phyloP scores from a whole-genome alignment of 2,113 vertebrate species.

The Balaenoptera acutorostrata region DNA sequence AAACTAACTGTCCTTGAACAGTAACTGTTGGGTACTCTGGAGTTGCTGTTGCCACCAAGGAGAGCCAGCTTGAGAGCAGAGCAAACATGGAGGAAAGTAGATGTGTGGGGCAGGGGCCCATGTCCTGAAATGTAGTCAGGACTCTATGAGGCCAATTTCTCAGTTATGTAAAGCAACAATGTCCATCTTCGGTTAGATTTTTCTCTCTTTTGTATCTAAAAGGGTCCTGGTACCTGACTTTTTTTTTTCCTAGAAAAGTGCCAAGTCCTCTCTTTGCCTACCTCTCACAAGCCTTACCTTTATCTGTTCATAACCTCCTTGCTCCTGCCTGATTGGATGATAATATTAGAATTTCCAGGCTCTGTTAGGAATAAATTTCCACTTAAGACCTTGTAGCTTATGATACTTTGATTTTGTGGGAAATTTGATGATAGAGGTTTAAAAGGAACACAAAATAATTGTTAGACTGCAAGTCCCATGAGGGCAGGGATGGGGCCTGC shows the following conservation, averaged over 20 bases:
- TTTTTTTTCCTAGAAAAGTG: not conserved
- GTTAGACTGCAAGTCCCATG: not conserved
- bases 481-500: too few species aligned
- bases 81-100: too few species aligned
- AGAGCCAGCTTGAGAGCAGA: not conserved
- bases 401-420: not conserved
- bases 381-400: not conserved
- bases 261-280: not conserved
- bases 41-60: not conserved
- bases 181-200: not conserved
- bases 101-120: not conserved
- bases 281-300: not conserved
- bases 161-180: not conserved
- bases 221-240: not conserved
- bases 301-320: not conserved
- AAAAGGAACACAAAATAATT: not conserved
- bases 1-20: not conserved
- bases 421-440: not conserved
- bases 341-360: not conserved
- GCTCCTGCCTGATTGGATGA: not conserved
- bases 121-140: not conserved
- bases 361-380: not conserved
- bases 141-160: not conserved
- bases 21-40: not conserved
- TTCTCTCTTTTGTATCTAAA: not conserved